Base-by-base conservation (phyloP, 2,797 vertebrate species). In the Microhierax caerulescens region DNA sequence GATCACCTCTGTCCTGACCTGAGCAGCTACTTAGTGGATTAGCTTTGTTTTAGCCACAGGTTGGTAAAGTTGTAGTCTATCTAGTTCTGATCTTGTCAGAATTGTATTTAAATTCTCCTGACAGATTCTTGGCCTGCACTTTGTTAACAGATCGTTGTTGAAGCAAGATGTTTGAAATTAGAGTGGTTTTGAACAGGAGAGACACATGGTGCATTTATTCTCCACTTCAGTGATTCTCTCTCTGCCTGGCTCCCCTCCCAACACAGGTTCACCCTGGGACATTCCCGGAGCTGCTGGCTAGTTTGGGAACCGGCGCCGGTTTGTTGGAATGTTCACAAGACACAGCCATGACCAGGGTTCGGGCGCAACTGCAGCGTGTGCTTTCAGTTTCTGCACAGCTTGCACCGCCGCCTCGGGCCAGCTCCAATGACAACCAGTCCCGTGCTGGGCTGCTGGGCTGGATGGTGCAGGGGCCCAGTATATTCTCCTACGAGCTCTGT, bases 51-150 rank as follows among this genome's bases (percentile, higher is more conserved):
- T 51, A 89, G 56, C 60, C 92, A 90, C 78, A 95, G 80, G 90
- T 95, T 74, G 39, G 80, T 47, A 51, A 92, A 95, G 80, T 95
- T 94, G 79, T 73, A 89, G 89, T 95, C 95, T 95, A 59, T 93
- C 89, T 88, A 72, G 59, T 86, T 88, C 76, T 59, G 88, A 84
- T 96, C 85, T 73, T 73, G 93, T 93, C 95, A 96, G 93, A 92
- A 90, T 91, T 93, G 95, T 94, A 94, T 91, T 94, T 92, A 88
- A 96, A 90, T 95, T 75, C 80, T 92, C 57, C 90, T 96, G 96
- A 95, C 93, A 95, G 93, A 78, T 97, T 96, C 91, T 97, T 97
- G 96, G 97, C 97, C 91, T 36, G 77, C 77, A 76, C 83, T 30
- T 88, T 21, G 11, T 69, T 95, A 96, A 91, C 97, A 97, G 97